Evolutionary conservation across 2,888 invertebrate genomes (phyloP), one percentile per base, ranked within the genome.

Genomic region (Labia minor): DNA sequence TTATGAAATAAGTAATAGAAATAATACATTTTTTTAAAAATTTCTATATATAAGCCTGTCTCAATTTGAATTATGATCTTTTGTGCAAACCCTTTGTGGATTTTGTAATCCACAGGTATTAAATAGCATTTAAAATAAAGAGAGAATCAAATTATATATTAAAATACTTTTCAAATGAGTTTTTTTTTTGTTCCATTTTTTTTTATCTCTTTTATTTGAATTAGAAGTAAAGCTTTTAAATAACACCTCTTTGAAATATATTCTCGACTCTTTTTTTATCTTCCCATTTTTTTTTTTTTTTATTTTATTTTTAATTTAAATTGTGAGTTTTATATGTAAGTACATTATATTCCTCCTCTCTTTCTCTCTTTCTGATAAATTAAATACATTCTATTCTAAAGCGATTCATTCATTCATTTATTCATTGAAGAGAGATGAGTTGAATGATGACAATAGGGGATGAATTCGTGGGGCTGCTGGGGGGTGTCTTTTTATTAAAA

Each of bases 321-420:
- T 49, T 16, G 49, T 49, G 49, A 49, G 49, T 49, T 49, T 49
- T 49, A 49, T 49, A 49, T 49, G 49, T 49, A 49, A 49, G 49
- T 49, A 49, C 49, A 49, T 49, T 49, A 49, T 49, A 49, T 49
- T 49, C 8, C 49, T 49, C 49, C 49, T 49, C 49, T 49, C 49
- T 49, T 16, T 49, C 49, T 4, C 49, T 49, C 49, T 49, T 49
- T 49, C 49, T 49, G 49, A 49, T 49, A 49, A 49, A 49, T 49
- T 49, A 49, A 49, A 49, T 49, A 49, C 49, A 49, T 49, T 49
- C 49, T 49, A 49, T 49, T 49, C 49, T 49, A 49, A 49, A 49
- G 49, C 49, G 49, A 49, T 49, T 49, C 49, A 49, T 49, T 49
- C 49, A 49, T 49, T 49, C 49, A 49, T 49, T 49, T 49, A 49